These are phyloP conservation scores for Triplophysa tibetana DNA, from an alignment of 2,113 vertebrate genomes.

Conservation along the genomic window DNA sequence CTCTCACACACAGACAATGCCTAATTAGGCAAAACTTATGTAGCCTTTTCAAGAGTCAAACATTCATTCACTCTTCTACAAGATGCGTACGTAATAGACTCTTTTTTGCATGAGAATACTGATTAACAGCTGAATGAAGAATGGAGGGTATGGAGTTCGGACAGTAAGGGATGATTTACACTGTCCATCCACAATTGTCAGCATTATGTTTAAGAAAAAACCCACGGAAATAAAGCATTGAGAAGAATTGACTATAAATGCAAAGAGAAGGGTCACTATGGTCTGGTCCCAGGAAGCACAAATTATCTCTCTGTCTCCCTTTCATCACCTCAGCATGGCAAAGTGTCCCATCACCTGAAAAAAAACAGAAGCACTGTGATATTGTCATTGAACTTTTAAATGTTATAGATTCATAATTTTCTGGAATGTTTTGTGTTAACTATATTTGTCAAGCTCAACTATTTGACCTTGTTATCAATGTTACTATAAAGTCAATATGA, in stretches of 20 bases:
- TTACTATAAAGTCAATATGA: too few species aligned
- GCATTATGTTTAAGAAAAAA: not conserved
- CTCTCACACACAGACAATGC: conserved; percentile 17
- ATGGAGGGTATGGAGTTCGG: not conserved
- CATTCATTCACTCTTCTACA: conserved; percentile 28
- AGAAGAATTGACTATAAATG: too few species aligned
- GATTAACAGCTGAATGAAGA: not conserved
- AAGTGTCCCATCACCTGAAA: not conserved
- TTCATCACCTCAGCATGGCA: not conserved
- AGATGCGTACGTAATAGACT: conserved; percentile 10
- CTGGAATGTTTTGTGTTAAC: too few species aligned
- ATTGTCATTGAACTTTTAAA: too few species aligned
- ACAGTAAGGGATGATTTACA: not conserved
- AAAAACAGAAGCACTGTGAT: too few species aligned
- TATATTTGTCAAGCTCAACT: too few species aligned
- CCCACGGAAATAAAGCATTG: too few species aligned
- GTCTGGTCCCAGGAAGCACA: not conserved
- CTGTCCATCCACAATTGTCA: not conserved
- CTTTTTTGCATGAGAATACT: not conserved
- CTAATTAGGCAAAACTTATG: conserved; percentile 35
- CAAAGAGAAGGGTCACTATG: not conserved
- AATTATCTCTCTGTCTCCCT: not conserved
- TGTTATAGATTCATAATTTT: too few species aligned
- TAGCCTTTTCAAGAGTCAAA: conserved; percentile 31
- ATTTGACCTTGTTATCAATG: too few species aligned